Evolutionary conservation across 2,888 invertebrate species (phyloP).

Genomic region (Scelioninae gen. 1): DNA sequence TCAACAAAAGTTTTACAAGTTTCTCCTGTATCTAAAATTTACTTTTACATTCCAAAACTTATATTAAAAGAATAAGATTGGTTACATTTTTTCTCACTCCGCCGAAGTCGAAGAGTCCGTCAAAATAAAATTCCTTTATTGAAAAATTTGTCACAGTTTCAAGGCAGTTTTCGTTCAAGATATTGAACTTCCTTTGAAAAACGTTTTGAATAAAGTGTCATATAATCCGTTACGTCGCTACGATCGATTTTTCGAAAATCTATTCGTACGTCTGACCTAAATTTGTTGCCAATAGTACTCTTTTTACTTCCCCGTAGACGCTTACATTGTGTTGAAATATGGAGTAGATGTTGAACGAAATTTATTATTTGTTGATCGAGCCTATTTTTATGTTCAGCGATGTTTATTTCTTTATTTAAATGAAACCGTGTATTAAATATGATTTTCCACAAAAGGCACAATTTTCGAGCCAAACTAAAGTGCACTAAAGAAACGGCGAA

Average conservation of each 20-base stretch:
- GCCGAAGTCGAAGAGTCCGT: background rate
- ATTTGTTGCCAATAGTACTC: slow-evolving; percentile 34
- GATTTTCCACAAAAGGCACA: no score
- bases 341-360: slow-evolving; percentile 2
- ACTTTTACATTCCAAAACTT: no score
- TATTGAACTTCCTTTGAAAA: slow-evolving; percentile 10
- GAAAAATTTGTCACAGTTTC: slow-evolving; percentile 6
- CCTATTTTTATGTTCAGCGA: background rate
- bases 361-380: slow-evolving; percentile 12
- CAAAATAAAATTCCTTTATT: background rate
- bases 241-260: slow-evolving; percentile 45
- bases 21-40: no score
- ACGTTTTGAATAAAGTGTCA: slow-evolving; percentile 31
- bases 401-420: background rate
- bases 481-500: no score
- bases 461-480: no score
- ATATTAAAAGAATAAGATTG: background rate
- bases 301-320: slow-evolving; percentile 5
- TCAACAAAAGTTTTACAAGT: no score
- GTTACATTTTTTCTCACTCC: background rate
- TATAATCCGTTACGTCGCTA: slow-evolving; percentile 31
- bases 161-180: background rate
- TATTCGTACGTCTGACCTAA: slow-evolving; percentile 24
- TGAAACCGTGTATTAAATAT: no score
- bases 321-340: slow-evolving; percentile 5